phyloP scores from a whole-genome alignment of 1,140 invertebrate genomes.

The Bombus turneri region DNA sequence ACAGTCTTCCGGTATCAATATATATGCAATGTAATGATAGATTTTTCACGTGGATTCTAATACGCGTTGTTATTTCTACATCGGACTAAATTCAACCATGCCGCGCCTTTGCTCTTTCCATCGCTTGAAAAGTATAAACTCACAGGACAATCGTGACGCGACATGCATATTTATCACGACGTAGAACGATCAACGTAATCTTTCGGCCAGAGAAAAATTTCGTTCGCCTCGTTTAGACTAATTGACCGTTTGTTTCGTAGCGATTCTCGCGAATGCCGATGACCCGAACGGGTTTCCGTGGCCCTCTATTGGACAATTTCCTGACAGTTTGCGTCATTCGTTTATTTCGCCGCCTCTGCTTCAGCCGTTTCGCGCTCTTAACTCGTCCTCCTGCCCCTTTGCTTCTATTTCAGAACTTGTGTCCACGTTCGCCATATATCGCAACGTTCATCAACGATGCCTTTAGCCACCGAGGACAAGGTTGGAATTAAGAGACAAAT shows the following conservation, averaged over 20 bases:
- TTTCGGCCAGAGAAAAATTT: not conserved
- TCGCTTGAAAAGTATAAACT: not conserved
- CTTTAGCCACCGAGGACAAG: not conserved
- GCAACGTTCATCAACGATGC: conserved; percentile 5
- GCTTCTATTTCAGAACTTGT: not conserved
- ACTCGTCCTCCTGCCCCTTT: not conserved
- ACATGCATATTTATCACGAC: not conserved
- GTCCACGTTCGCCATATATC: not conserved
- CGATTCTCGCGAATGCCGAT: not conserved
- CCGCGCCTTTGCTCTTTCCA: not conserved
- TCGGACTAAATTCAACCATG: not conserved
- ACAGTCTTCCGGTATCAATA: too few relatives aligned
- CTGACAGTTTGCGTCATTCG: conserved; percentile 21
- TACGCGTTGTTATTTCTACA: not conserved
- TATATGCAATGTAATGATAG: too few relatives aligned
- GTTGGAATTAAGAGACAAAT: too few relatives aligned
- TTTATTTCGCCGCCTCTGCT: conserved; percentile 14
- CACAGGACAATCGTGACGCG: not conserved
- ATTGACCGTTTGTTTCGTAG: conserved; percentile 18
- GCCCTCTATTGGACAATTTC: conserved; percentile 10
- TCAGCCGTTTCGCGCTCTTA: not conserved
- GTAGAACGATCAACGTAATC: not conserved
- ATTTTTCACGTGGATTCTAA: too few relatives aligned
- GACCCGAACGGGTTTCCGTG: conserved; percentile 24
- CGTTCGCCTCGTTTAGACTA: conserved; percentile 21